Evolutionary conservation across 2,113 vertebrate genomes (phyloP).

Genomic region (Neomonachus schauinslandi): DNA sequence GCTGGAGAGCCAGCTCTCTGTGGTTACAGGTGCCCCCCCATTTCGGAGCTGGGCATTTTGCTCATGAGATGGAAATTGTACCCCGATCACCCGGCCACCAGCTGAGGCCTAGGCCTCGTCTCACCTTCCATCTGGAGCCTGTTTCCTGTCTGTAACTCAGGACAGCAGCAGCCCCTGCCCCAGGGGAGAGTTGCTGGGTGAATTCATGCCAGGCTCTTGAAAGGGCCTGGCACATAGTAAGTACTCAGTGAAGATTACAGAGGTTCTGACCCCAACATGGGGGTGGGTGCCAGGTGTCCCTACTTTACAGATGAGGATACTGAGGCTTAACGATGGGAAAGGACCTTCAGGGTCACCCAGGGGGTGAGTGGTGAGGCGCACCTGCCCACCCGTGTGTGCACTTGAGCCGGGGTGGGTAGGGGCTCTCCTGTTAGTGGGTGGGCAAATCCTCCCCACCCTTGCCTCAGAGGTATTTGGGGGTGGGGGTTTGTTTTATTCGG

Average conservation of each 20-base stretch:
- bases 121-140: background rate
- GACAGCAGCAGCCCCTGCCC: background rate
- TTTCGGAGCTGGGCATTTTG: background rate
- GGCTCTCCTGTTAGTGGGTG: accelerated
- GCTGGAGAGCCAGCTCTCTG: background rate
- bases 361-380: background rate
- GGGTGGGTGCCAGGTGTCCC: background rate
- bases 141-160: background rate
- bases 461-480: accelerated
- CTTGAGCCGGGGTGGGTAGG: background rate
- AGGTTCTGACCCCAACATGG: background rate
- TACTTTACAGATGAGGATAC: background rate
- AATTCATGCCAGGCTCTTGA: background rate
- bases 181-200: background rate
- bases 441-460: background rate
- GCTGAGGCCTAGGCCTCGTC: background rate
- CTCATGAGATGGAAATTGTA: accelerated
- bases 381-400: background rate
- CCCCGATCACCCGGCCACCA: accelerated
- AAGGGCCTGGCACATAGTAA: background rate
- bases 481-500: background rate
- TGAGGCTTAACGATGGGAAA: background rate
- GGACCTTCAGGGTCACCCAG: background rate
- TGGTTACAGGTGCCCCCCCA: background rate
- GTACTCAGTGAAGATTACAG: background rate